phyloP scores from a whole-genome alignment of 2,888 invertebrate species.

The Cataglyphis albicans region DNA sequence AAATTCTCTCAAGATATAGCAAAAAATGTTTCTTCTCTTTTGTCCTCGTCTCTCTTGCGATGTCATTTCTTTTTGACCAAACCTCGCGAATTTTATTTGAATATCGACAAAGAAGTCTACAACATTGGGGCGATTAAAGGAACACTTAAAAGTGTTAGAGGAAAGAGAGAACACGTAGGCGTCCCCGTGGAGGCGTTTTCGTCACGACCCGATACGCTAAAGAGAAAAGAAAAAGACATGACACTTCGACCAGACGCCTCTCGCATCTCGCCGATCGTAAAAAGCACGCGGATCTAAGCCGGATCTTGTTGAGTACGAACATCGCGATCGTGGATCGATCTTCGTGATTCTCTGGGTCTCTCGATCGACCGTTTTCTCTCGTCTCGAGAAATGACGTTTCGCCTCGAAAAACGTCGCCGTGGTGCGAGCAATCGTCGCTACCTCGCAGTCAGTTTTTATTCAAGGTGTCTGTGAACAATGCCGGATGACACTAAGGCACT shows the following conservation, averaged over 20 bases:
- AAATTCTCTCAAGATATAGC: not conserved
- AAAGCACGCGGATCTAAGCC: conserved; percentile 9
- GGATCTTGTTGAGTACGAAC: not conserved
- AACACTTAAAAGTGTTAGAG: conserved; percentile 23
- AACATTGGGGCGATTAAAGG: conserved; percentile 9
- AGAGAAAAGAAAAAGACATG: conserved; percentile 41
- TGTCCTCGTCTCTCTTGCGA: not conserved
- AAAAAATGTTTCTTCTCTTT: not conserved
- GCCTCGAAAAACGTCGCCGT: conserved; percentile 39
- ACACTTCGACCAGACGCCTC: conserved; percentile 50
- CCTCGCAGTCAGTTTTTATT: conserved; percentile 73
- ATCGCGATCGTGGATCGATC: conserved; percentile 34
- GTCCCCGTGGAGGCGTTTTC: conserved; percentile 54
- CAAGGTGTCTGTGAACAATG: conserved; percentile 75
- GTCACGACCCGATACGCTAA: conserved; percentile 48
- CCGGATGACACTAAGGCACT: conserved; percentile 75
- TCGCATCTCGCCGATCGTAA: conserved; percentile 45
- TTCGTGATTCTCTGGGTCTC: not conserved
- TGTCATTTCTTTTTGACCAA: not conserved
- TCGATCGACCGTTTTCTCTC: conserved; percentile 10
- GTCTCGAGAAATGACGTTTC: conserved; percentile 31
- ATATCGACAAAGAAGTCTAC: conserved; percentile 17
- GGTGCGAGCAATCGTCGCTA: conserved; percentile 56
- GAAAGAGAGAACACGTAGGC: conserved; percentile 35
- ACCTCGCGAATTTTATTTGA: not conserved